Conservation (phyloP, 1,140 invertebrate genomes). For the Apis laboriosa region DNA sequence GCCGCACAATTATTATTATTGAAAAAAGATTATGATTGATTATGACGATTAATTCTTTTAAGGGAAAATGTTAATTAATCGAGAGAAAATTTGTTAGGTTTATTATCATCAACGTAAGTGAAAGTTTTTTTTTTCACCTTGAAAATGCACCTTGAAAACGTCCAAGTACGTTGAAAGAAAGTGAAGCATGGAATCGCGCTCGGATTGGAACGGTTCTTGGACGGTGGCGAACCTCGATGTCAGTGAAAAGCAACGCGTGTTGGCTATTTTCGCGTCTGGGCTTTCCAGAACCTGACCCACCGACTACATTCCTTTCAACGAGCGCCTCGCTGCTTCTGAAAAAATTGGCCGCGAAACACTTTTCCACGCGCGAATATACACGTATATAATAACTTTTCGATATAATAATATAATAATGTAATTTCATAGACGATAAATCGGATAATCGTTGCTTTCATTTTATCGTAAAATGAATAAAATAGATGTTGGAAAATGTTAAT, state of each 20-base stretch:
- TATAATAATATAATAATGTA: neutral
- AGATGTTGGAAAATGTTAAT: neutral
- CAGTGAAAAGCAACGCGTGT: conserved; percentile 50
- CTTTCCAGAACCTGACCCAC: conserved; percentile 52
- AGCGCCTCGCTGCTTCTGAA: neutral
- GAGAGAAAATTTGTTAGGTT: neutral
- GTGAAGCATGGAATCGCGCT: conserved; percentile 32
- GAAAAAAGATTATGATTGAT: no score
- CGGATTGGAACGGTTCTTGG: neutral
- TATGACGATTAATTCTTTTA: neutral
- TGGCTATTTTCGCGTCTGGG: conserved; percentile 60
- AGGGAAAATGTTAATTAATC: conserved; percentile 28
- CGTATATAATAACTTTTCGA: neutral
- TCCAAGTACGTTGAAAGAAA: neutral
- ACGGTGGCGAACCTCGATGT: neutral
- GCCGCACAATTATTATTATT: no score
- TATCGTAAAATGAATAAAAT: no score
- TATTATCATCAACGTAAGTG: conserved; percentile 23
- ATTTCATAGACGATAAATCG: neutral
- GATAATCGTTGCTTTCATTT: neutral
- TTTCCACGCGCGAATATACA: neutral
- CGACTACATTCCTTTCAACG: conserved; percentile 55
- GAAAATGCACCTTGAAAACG: conserved; percentile 15
- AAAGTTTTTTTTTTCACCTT: conserved; percentile 27
- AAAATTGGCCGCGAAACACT: conserved; percentile 8